Evolutionary conservation across 2,113 vertebrate species (phyloP).

Genomic region (Cephalopterus ornatus): DNA sequence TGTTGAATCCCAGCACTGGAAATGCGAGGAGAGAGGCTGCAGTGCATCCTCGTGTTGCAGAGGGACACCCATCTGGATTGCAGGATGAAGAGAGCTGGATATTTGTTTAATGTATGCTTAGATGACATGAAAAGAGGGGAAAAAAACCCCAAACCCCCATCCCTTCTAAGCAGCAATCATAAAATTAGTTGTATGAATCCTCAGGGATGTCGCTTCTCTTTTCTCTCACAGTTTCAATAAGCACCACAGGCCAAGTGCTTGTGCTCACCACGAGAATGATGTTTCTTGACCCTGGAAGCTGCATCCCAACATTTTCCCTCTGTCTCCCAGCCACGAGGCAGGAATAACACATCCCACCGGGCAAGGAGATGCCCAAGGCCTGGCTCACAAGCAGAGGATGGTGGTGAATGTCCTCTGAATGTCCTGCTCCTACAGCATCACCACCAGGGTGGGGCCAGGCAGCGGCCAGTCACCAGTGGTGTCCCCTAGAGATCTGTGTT

Average conservation of each 20-base stretch:
- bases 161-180: background rate
- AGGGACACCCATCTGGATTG: background rate
- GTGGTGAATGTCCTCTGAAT: background rate
- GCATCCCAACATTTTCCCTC: background rate
- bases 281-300: background rate
- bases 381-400: background rate
- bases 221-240: background rate
- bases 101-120: background rate
- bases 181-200: background rate
- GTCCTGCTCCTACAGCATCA: background rate
- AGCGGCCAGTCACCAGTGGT: no score
- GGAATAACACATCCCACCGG: background rate
- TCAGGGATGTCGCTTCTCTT: background rate
- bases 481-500: no score
- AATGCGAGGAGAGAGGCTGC: background rate
- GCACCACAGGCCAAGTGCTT: background rate
- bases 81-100: background rate
- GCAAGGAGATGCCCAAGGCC: background rate
- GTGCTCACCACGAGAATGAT: background rate
- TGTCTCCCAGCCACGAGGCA: background rate
- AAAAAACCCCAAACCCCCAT: background rate
- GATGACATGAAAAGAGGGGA: background rate
- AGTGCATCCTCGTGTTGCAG: background rate
- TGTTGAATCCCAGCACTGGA: background rate
- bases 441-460: background rate